Base-by-base conservation (phyloP, 2,888 invertebrate genomes). In the Oeneis ivallda region DNA sequence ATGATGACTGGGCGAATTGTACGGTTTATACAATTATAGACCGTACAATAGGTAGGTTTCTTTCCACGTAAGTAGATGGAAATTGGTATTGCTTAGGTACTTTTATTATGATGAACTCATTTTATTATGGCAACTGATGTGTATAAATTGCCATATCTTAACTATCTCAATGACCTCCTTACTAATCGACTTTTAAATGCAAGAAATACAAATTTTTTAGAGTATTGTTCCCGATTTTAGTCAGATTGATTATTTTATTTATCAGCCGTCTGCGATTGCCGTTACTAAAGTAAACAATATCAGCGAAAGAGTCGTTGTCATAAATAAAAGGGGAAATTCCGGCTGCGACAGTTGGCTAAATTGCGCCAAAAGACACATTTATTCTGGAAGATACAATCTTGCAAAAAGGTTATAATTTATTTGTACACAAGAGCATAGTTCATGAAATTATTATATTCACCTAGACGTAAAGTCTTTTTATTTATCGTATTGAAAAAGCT, bases 241-340 rank as follows among this genome's bases (percentile, higher is more conserved):
- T 7, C 0, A 9, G 47, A 47, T 17, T 10, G 9, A 47, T 17
- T 47, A 17, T 26, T 26, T 26, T 26, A 26, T 26, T 9, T 8
- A 47, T 47, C 47, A 15, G 47, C 17, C 2, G 47, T 47, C 17
- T 47, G 47, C 47, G 15, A 15, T 3, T 0, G 10, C 85, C 85
- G 81, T 86, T 87, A 86, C 85, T 74, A 78, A 83, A 89, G 87
- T 87, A 88, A 90, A 90, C 89, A 90, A 87, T 89, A 90, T 90
- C 86, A 89, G 81, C 80, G 80, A 84, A 82, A 80, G 82, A 86
- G 80, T 83, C 84, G 74, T 78, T 73, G 80, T 78, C 75, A 85
- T 89, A 90, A 89, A 91, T 91, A 86, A 82, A 75, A 69, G 74
- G 72, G 76, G 78, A 82, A 87, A 88, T 84, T 84, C 81, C 75